A percentile compares a stretch with the other conserved stretches of the same genome.
Evolutionary conservation across 2,113 vertebrate genomes (phyloP).

Genomic region (Labeo catla): DNA sequence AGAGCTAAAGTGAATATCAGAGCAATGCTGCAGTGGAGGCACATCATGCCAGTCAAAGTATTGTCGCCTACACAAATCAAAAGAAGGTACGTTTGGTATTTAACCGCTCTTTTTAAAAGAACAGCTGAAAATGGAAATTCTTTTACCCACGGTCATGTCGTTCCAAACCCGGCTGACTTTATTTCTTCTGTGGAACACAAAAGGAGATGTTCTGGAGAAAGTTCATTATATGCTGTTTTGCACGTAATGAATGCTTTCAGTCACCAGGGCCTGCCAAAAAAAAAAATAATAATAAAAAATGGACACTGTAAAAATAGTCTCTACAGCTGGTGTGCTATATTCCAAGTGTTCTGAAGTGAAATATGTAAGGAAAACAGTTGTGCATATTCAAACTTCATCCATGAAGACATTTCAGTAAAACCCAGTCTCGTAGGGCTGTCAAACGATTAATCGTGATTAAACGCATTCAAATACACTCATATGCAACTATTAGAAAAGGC

Average conservation of each 20-base stretch:
- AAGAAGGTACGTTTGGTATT: neutral
- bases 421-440: no score
- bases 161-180: neutral
- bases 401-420: neutral
- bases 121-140: neutral
- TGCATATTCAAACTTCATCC: neutral
- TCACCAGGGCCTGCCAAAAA: neutral
- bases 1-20: conserved; percentile 28
- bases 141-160: neutral
- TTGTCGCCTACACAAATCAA: neutral
- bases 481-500: no score
- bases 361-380: neutral
- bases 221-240: neutral
- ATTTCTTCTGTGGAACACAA: neutral
- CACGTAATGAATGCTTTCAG: neutral
- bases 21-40: neutral
- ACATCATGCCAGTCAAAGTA: conserved; percentile 5
- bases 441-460: no score
- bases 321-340: neutral
- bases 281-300: no score
- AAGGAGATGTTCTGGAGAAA: neutral
- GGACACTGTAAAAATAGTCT: neutral
- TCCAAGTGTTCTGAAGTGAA: neutral
- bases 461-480: no score
- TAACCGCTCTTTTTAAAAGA: neutral